Base-by-base conservation (phyloP, 2,888 invertebrate species). In the Limnephilus lunatus region DNA sequence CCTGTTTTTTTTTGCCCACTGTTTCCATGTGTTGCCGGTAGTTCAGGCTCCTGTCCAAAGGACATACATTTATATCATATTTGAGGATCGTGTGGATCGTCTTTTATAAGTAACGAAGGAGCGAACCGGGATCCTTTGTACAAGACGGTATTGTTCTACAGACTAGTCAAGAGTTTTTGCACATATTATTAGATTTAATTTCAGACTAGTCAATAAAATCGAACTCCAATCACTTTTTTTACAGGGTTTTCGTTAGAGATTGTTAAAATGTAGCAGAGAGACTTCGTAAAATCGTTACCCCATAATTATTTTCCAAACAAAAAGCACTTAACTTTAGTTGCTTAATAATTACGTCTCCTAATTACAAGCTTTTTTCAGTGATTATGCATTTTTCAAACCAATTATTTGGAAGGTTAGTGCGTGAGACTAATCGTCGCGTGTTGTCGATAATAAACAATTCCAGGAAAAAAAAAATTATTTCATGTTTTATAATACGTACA, bases 361-460 rank as follows among this genome's bases (percentile, higher is more conserved):
- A 68, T 68, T 68, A 19, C 53, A 5, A 7, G 7, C 53, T 68
- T 19, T 68, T 68, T 68, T 68, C 7, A 68, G 68, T 68, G n/a
- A 68, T 68, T 68, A n/a, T 68, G 68, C 68, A 68, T 68, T 68
- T n/a, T 68, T 25, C 25, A 68, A 53, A 19, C 53, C 14, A 68
- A 68, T 19, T 68, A 19, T 68, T 68, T 25, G 25, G 25, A 25
- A 68, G 68, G 68, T 68, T n/a, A 44, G 86, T 86, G 86, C 86
- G 86, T 86, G 86, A n/a, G 86, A 14, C 14, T 86, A 86, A 86
- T 86, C 39, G n/a, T 48, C 53, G 86, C 48, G 48, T 86, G 44
- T 86, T 86, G 39, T 85, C 32, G 35, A 85, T 85, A 68, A 68
- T 25, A 68, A 68, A 68, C 19, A 19, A 53, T 53, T 15, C 53